Evolutionary conservation across 2,888 invertebrate species (phyloP), one percentile per base, ranked within the genome.

Genomic region (Anthrax anthrax): DNA sequence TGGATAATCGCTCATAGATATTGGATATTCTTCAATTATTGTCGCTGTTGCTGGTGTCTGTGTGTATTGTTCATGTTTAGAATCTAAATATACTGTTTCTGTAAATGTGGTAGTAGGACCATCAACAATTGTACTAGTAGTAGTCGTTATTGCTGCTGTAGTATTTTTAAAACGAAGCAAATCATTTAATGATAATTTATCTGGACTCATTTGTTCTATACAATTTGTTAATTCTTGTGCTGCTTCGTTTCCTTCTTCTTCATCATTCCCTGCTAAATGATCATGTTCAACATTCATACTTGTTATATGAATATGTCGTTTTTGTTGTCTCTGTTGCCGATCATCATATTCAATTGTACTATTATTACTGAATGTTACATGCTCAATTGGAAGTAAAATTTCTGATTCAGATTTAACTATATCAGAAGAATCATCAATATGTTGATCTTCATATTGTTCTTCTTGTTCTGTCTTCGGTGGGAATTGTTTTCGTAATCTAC

Each of bases 171-270:
- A 66, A 46, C 65, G 63, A 47, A 66, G 47, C 52, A 66, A 55
- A 57, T 66, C 66, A 48, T 57, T 65, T 14, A 66, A 59, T 3
- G 63, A 60, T n/a, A 66, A 50, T 46, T 66, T 66, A 3, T 66
- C 66, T 3, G 64, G 58, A 42, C 66, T 66, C 14, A 65, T 64
- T 45, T 52, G 51, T 42, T 55, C 54, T 27, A 56, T 52, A 37
- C 58, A 63, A 29, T 63, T 32, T n/a, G n/a, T 18, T 19, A 19
- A 61, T 45, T 63, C 62, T 44, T 64, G 63, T 14, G 63, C 3
- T 18, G 39, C 29, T 16, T 23, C 37, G 39, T 45, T 40, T 23
- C 40, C 36, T 18, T 43, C 29, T 16, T 23, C 37, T 43, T 45
- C 45, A 23, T 45, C 36, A 16, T 39, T 44, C 13, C 17, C 18